Percentiles rank a stretch among this genome's conserved stretches.
phyloP scores from a whole-genome alignment of 64 coral and sea anemone species.

The Exaiptasia diaphana region DNA sequence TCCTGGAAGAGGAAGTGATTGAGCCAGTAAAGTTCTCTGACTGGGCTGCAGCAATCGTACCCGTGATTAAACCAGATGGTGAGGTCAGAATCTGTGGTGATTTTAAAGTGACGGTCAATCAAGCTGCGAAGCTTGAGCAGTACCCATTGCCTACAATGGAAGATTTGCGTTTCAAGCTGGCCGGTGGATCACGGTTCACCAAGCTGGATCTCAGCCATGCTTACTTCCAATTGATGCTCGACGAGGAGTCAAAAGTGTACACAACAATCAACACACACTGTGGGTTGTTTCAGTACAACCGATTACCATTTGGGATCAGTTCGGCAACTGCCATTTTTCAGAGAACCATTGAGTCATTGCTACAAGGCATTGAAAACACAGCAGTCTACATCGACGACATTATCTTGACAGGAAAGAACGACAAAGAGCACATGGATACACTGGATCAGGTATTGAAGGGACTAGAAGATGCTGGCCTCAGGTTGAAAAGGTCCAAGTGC shows the following conservation, averaged over 20 bases:
- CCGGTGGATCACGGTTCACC: neutral
- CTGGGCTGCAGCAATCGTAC: neutral
- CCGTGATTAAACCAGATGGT: constrained; percentile 4
- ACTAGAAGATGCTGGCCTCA: constrained; percentile 7
- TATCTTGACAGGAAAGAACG: neutral
- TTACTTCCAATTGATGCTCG: neutral
- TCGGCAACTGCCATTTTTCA: constrained; percentile 22
- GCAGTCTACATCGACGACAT: constrained; percentile 44
- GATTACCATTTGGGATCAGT: neutral
- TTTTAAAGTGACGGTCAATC: neutral
- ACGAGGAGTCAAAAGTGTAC: constrained; percentile 18
- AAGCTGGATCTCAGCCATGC: constrained; percentile 18
- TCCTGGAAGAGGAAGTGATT: neutral
- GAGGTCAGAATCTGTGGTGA: neutral
- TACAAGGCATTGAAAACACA: neutral
- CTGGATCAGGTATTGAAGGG: neutral
- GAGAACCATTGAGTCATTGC: constrained; percentile 12
- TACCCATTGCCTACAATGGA: constrained; percentile 13
- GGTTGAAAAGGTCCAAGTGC: neutral
- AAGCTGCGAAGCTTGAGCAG: constrained; percentile 18
- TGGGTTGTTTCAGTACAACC: constrained; percentile 20
- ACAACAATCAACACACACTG: constrained; percentile 35
- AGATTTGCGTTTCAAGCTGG: constrained; percentile 28
- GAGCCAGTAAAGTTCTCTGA: neutral
- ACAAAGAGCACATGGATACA: neutral